Conservation (phyloP, 2,797 vertebrate genomes). For the Salmo trutta region DNA sequence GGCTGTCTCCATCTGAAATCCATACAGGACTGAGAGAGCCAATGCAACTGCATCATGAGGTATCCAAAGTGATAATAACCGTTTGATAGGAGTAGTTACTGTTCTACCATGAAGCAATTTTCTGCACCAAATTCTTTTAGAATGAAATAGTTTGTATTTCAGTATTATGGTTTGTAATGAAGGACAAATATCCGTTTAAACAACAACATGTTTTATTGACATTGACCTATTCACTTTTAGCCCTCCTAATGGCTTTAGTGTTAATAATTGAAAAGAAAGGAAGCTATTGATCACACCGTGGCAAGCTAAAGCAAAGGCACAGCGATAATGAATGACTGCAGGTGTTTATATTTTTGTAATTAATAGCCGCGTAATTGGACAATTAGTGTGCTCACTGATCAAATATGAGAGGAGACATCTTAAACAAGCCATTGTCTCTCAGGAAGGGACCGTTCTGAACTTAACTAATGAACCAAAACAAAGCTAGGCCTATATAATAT, state of each 20-base stretch:
- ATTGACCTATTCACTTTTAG: slow-evolving; percentile 22
- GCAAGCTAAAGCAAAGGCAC: slow-evolving; percentile 22
- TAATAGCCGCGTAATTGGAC: slow-evolving; percentile 72
- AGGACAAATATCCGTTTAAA: not conserved
- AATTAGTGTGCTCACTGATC: slow-evolving; percentile 68
- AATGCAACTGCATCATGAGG: not conserved
- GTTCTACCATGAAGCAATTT: not conserved
- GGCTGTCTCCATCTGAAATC: slow-evolving; percentile 35
- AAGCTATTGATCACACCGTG: slow-evolving; percentile 49
- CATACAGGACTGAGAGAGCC: slow-evolving; percentile 9
- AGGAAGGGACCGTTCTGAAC: slow-evolving; percentile 55
- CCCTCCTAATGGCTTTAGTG: slow-evolving; percentile 45
- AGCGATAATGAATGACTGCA: slow-evolving; percentile 70
- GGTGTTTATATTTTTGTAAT: slow-evolving; percentile 72
- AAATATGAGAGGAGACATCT: slow-evolving; percentile 62
- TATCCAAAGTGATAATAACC: slow-evolving; percentile 11
- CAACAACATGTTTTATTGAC: not conserved
- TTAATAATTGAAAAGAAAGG: slow-evolving; percentile 52
- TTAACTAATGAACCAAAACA: slow-evolving; percentile 49
- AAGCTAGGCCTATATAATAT: slow-evolving; percentile 17
- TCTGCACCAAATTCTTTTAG: not conserved
- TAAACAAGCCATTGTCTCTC: slow-evolving; percentile 57
- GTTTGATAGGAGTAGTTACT: not conserved
- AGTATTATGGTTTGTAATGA: too few species aligned
- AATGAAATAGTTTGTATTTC: not conserved